Conservation (phyloP, 1,140 invertebrate species). For the Capitella teleta region DNA sequence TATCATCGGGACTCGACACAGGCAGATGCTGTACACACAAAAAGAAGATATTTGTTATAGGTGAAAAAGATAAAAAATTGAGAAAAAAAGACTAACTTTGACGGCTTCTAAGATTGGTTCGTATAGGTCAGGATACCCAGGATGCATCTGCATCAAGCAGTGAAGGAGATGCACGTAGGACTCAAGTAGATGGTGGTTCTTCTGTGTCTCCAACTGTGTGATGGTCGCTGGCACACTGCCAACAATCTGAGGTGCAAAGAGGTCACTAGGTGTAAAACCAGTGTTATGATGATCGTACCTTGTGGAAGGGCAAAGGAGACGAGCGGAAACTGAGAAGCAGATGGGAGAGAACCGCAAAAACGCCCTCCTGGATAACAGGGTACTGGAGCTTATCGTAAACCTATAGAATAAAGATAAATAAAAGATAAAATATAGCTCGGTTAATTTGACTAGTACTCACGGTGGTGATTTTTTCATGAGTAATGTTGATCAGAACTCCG, state of each 20-base stretch:
- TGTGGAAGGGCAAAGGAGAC: constrained; percentile 34
- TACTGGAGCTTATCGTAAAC: constrained; percentile 26
- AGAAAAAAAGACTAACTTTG: constrained; percentile 19
- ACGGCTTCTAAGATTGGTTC: constrained; percentile 31
- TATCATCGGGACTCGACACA: constrained; percentile 16
- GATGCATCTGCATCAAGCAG: constrained; percentile 28
- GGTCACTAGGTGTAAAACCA: neutral
- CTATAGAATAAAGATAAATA: constrained; percentile 14
- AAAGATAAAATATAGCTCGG: too few species aligned
- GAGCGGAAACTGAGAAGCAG: constrained; percentile 35
- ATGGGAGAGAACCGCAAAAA: constrained; percentile 24
- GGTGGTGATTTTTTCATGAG: too few species aligned
- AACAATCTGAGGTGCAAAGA: neutral
- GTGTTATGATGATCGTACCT: constrained; percentile 19
- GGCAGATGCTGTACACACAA: constrained; percentile 19
- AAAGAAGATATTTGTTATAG: neutral
- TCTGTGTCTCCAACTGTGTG: neutral
- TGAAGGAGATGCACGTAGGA: neutral
- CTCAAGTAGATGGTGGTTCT: neutral
- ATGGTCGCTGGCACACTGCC: neutral
- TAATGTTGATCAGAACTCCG: too few species aligned
- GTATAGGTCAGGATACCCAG: constrained; percentile 38
- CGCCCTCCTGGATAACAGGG: constrained; percentile 18
- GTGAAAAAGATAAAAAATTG: neutral
- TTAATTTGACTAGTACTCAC: too few species aligned